Base-by-base conservation (phyloP, 92 coral and sea anemone genomes). In the Zoanthus gigantus region DNA sequence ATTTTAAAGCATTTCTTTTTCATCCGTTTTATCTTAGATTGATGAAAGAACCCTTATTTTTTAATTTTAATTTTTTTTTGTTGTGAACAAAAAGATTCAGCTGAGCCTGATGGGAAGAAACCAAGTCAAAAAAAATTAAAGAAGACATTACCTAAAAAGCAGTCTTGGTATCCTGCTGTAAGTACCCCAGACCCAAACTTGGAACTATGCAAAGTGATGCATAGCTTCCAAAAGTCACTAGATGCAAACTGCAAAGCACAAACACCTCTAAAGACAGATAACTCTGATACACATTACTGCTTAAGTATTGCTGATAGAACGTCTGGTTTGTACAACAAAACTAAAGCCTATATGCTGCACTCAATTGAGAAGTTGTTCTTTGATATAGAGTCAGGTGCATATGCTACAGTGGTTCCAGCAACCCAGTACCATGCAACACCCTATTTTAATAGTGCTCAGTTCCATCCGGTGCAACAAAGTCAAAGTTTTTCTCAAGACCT, bases 191-290 rank as follows among this genome's bases (percentile, higher is more conserved):
- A 87, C 44, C 86, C 86, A 79, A 73, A 87, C 77, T 72, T 87
- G 85, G 79, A 87, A 52, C 86, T 87, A 9, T 88, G 90, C 80
- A 88, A 79, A 88, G 87, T 88, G 71, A 88, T 88, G 90, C 90
- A 88, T 31, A 88, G 90, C 75, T 88, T 88, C 53, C 90, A 88
- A 73, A 88, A 79, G 90, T 88, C 90, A 31, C 72, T 88, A 80
- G 91, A 73, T 82, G 91, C 91, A 61, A 80, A 16, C 65, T 58
- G 60, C 37, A 88, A 82, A 57, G 53, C 66, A 52, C 83, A 72
- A 42, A 68, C 85, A 65, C 72, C 61, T 48, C 69, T 48, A 18
- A 15, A 60, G 81, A 72, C 30, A 47, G 74, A 80, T 53, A 72
- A 72, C 74, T 34, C 82, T 88, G 87, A 82, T 72, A 44, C 45